Evolutionary conservation across 2,113 vertebrate species (phyloP), one percentile per base, ranked within the genome.

Genomic region (Chauna torquata): DNA sequence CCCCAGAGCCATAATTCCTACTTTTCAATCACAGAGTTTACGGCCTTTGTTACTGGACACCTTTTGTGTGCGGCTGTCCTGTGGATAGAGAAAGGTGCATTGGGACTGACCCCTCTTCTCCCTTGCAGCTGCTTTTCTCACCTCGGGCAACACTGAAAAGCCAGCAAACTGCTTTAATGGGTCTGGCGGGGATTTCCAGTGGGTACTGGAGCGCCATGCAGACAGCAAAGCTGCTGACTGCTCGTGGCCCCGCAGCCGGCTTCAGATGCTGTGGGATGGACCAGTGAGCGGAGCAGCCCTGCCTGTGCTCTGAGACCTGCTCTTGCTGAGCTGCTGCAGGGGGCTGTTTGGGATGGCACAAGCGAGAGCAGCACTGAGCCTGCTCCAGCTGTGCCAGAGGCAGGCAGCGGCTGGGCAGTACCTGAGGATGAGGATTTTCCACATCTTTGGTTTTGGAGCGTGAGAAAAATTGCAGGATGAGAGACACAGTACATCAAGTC

Each of bases 251-350:
- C 24, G 20, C 36, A 13, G 18, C 27, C 36, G 38, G 36, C 24
- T 72, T 30, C 12, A 45, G 16, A 25, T 23, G 16, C 55, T 16
- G 44, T 44, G 30, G 30, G 54, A 23, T 42, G 57, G 52, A 40
- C 72, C 40, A 52, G 52, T 14, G 40, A 32, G 30, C 32, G 25
- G 8, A 59, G 49, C 42, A 83, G 34, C 28, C 47, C 2, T 20
- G 2, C 5, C 16, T 22, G 8, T 36, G 45, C 40, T 44, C 55
- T 23, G 54, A 44, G 69, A 66, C 8, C 50, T 57, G 25, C 38
- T n/a, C 62, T 55, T 30, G 3, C 38, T 4, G 3, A 64, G 28
- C 0, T 1, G 50, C 17, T 2, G 6, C 40, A 65, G 54, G 42
- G 47, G 6, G 32, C 54, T 55, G 1, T 5, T 78, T 1, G 4